phyloP scores from a whole-genome alignment of 1,140 invertebrate species.

The Homarus americanus region DNA sequence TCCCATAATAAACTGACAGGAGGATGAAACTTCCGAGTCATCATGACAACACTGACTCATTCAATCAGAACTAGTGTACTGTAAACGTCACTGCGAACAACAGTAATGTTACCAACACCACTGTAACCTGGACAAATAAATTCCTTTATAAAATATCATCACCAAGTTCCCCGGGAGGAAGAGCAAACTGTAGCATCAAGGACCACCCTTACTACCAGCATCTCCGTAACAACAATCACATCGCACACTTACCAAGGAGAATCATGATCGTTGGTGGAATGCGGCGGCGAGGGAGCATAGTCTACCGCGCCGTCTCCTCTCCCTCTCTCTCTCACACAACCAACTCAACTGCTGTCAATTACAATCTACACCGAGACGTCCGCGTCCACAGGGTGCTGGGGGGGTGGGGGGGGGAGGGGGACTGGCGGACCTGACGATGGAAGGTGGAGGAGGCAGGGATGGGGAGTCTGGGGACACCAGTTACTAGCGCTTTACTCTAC shows the following conservation, averaged over 20 bases:
- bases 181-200: no score
- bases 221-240: neutral
- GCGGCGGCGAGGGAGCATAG: neutral
- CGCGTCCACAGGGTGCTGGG: neutral
- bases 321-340: slow-evolving; percentile 7
- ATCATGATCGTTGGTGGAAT: slow-evolving; percentile 1
- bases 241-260: slow-evolving; percentile 5
- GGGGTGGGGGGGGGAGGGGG: neutral
- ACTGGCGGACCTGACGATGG: neutral
- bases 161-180: no score
- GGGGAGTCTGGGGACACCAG: neutral
- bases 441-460: neutral
- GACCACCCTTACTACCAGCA: neutral
- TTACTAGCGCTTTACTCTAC: no score
- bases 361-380: slow-evolving; percentile 13
- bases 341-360: slow-evolving; percentile 21
- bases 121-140: no score
- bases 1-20: no score
- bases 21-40: no score
- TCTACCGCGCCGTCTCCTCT: neutral
- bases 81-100: no score
- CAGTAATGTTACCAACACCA: no score
- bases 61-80: no score
- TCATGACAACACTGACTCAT: no score
- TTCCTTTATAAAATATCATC: no score